These are phyloP conservation scores for Silurus aristotelis DNA, from an alignment of 2,797 vertebrate species.

Conservation along the genomic window DNA sequence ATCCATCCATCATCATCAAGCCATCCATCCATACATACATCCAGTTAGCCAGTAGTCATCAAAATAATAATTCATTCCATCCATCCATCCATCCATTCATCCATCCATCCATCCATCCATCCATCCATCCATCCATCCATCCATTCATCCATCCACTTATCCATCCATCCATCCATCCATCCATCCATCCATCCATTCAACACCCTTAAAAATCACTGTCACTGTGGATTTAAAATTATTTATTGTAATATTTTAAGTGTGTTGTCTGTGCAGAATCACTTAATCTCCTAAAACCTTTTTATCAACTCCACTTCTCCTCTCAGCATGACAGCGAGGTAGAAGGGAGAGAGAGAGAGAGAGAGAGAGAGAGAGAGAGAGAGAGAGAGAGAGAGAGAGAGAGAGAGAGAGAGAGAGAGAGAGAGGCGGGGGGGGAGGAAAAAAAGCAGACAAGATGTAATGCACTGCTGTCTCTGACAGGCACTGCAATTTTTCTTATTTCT, in stretches of 20 bases:
- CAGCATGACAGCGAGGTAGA: not conserved
- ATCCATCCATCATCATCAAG: no score
- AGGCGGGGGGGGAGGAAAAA: not conserved
- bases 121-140: not conserved
- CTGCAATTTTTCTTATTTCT: slow-evolving; percentile 22
- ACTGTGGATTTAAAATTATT: not conserved
- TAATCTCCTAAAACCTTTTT: slow-evolving; percentile 5
- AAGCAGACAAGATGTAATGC: not conserved
- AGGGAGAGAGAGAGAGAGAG: slow-evolving; percentile 25
- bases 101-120: not conserved
- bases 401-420: slow-evolving; percentile 20
- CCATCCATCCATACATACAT: no score
- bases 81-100: not conserved
- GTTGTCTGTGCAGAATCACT: not conserved
- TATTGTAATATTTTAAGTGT: not conserved
- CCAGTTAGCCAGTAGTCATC: no score
- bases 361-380: not conserved
- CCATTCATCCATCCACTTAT: not conserved
- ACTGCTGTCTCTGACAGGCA: slow-evolving; percentile 23
- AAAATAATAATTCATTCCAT: no score
- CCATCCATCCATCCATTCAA: not conserved
- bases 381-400: slow-evolving; percentile 18
- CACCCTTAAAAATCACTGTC: not conserved
- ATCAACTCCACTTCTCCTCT: not conserved
- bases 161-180: not conserved